A percentile compares a stretch with the other conserved stretches of the same genome.
Conservation (phyloP, 2,113 vertebrate species). For the Balaenoptera acutorostrata region DNA sequence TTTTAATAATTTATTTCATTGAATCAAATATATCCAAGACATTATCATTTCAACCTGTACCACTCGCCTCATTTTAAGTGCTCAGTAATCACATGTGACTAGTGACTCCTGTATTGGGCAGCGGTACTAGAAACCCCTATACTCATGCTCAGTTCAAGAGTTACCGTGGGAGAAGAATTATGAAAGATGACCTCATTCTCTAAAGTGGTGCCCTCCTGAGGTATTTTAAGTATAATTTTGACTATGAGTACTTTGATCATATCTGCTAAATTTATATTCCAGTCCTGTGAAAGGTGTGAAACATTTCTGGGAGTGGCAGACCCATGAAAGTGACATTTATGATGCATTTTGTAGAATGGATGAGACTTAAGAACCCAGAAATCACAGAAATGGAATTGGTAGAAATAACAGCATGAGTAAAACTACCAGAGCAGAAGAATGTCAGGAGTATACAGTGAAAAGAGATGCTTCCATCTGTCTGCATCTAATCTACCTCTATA, state of each 20-base stretch:
- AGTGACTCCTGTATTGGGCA: neutral
- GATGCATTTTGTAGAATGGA: neutral
- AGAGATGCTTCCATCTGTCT: neutral
- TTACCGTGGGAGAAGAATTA: neutral
- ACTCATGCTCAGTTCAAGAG: neutral
- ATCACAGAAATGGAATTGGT: neutral
- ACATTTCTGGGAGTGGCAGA: neutral
- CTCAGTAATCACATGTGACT: neutral
- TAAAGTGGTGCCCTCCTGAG: neutral
- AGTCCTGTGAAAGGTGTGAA: neutral
- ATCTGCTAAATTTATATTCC: neutral
- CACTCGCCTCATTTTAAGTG: neutral
- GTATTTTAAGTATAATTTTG: neutral
- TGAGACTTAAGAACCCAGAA: neutral
- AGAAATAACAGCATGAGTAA: neutral
- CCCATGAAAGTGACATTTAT: neutral
- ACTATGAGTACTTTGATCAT: neutral
- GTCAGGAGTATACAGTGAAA: neutral
- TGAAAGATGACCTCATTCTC: neutral
- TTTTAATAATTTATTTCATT: neutral
- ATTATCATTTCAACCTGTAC: neutral
- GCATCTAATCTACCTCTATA: neutral
- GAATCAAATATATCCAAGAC: neutral
- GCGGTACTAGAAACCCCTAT: neutral
- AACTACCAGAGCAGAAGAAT: neutral